Conservation (phyloP, 2,113 vertebrate species). For the Scytalopus superciliaris region DNA sequence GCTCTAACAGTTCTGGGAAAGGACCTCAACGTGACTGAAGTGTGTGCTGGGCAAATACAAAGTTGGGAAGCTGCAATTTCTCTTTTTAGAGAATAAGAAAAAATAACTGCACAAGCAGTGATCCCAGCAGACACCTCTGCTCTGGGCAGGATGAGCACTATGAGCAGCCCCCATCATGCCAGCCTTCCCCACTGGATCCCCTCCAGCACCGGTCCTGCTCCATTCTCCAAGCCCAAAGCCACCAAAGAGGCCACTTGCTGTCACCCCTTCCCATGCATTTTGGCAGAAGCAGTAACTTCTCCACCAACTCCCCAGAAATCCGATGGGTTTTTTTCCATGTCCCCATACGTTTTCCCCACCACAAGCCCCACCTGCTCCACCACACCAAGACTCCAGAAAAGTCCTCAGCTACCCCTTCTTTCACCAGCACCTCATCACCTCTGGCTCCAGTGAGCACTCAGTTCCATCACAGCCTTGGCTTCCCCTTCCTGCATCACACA, state of each 20-base stretch:
- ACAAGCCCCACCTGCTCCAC: background rate
- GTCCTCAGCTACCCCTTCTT: fast-evolving
- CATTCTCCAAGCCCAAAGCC: background rate
- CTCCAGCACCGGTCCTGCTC: background rate
- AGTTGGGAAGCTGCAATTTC: background rate
- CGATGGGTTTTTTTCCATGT: background rate
- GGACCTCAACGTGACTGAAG: background rate
- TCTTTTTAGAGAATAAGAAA: background rate
- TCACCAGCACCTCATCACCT: background rate
- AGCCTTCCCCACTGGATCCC: background rate
- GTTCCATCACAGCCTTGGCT: background rate
- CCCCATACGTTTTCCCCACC: fast-evolving
- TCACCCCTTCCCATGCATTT: fast-evolving
- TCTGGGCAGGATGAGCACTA: background rate
- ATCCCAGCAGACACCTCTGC: background rate
- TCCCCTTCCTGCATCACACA: background rate
- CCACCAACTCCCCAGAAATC: background rate
- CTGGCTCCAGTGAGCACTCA: background rate
- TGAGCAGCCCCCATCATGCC: fast-evolving
- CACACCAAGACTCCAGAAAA: background rate
- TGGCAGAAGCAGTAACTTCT: background rate
- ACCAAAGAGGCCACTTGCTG: fast-evolving
- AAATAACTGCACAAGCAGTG: background rate
- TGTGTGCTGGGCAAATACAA: background rate
- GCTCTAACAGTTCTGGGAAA: background rate